Base-by-base conservation (phyloP, 2,113 vertebrate genomes). In the Odocoileus hemionus region DNA sequence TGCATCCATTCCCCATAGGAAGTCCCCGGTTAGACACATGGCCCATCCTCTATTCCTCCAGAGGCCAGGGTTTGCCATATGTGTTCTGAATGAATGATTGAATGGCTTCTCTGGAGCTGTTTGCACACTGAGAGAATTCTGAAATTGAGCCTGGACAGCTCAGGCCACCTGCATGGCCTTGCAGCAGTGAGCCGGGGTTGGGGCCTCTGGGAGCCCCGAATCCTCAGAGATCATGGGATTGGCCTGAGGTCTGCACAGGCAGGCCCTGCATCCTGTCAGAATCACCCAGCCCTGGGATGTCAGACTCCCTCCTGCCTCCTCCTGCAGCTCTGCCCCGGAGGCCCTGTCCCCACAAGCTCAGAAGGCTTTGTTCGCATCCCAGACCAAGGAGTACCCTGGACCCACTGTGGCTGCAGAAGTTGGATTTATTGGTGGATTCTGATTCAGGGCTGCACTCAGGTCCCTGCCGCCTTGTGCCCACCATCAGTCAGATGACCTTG, bases 371-470 rank as follows among this genome's bases (percentile, higher is more conserved):
- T 28, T 15, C 0, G 0, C 14, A 7, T 6, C 45, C 83, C 28
- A 2, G 47, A 61, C 11, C 87, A 96, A 92, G 43, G 30, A 96
- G 19, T 14, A 45, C 15, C n/a, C 30, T 21, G 28, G 55, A 92
- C 9, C 0, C 39, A 3, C 7, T 19, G 23, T 57, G 70, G 23
- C 39, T 85, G 91, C 67, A 96, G 91, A 96, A 70, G 54, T 9
- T 96, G 93, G 89, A 78, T 95, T 97, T 36, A 60, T 92, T 55
- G 47, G 47, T 19, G 3, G 45, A 33, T 10, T 84, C 55, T 2
- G 21, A 39, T 36, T 47, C 3, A 6, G 60, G 6, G 10, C n/a
- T 25, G 3, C 7, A 4, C 10, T 21, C 6, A 1, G 14, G n/a
- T 21, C 13, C 30, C 33, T 76, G 70, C 5, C 26, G 12, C 36